Conservation (phyloP, 1,140 invertebrate species). For the Ganaspis sp. region DNA sequence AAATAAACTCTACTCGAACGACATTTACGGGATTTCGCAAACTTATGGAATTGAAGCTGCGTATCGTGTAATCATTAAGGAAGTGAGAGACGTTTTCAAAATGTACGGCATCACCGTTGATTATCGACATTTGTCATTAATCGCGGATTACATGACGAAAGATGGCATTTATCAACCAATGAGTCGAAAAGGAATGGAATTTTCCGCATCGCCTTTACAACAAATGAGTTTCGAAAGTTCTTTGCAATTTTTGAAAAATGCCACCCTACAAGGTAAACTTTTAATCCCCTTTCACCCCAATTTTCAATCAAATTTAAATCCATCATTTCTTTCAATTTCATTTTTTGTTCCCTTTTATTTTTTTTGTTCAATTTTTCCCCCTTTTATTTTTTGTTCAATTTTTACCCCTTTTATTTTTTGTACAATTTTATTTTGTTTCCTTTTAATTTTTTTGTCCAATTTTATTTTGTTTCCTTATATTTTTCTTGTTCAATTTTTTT, state of each 20-base stretch:
- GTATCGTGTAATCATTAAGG: constrained; percentile 90
- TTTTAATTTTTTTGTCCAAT: no score
- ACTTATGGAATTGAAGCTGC: constrained; percentile 98
- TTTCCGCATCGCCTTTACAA: constrained; percentile 93
- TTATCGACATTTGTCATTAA: constrained; percentile 92
- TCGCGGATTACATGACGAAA: constrained; percentile 99
- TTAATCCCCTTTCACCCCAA: no score
- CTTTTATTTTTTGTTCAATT: no score
- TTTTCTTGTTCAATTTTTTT: no score
- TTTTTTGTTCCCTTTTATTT: no score
- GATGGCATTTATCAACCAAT: constrained; percentile 93
- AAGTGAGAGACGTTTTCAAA: constrained; percentile 94
- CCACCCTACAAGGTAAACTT: constrained; percentile 81
- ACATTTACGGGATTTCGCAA: constrained; percentile 92
- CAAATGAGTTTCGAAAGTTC: constrained; percentile 99
- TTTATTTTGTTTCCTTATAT: no score
- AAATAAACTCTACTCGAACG: constrained; percentile 93
- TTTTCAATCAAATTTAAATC: no score
- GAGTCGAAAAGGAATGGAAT: constrained; percentile 92
- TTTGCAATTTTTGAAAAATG: constrained; percentile 89
- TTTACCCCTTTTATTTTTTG: no score
- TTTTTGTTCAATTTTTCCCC: no score
- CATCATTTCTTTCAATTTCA: constrained; percentile 44
- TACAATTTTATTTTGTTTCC: no score
- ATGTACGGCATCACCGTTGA: constrained; percentile 98